Base-by-base conservation (phyloP, 2,113 vertebrate genomes). In the Lophotis ruficrista region DNA sequence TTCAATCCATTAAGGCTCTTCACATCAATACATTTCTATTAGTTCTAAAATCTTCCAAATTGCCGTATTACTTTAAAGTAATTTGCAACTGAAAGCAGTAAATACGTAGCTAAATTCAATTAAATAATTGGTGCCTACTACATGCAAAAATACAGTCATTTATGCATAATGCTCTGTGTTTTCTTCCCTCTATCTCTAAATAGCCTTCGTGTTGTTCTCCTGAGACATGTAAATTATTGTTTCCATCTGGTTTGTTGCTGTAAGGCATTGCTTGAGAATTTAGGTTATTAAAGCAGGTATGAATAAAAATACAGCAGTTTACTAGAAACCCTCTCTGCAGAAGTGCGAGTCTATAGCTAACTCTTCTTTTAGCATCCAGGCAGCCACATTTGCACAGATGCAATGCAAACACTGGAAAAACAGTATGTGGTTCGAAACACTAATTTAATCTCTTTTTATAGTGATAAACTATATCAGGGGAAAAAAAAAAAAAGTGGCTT, bases 221-320 rank as follows among this genome's bases (percentile, higher is more conserved):
- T 64, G 78, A 97, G 86, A 93, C 76, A 91, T 41, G 50, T 60
- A 95, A 96, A 97, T 97, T 94, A 92, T 86, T 85, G 54, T 88
- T 96, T 97, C 87, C 93, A 94, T 93, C 80, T 96, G 77, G 28
- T 91, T 95, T 96, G 83, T 60, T 97, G 47, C 60, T 25, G 5
- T 62, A 57, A 51, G 35, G 18, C 17, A 64, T 19, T 94, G 50
- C 54, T 84, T 87, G 31, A 91, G 27, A 95, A 70, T 92, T 97
- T 89, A 83, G n/a, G 95, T 96, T 94, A 78, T 91, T 93, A 92
- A 93, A 85, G 20, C n/a, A 96, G 48, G 33, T 78, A 60, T 94
- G 82, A 97, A 95, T 95, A 96, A 96, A 97, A 81, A 84, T 89
- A 81, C 33, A 60, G 37, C 33, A 57, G 14, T 80, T 96, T 90